Evolutionary conservation across 2,113 vertebrate species (phyloP).

Genomic region (Muntiacus reevesi): DNA sequence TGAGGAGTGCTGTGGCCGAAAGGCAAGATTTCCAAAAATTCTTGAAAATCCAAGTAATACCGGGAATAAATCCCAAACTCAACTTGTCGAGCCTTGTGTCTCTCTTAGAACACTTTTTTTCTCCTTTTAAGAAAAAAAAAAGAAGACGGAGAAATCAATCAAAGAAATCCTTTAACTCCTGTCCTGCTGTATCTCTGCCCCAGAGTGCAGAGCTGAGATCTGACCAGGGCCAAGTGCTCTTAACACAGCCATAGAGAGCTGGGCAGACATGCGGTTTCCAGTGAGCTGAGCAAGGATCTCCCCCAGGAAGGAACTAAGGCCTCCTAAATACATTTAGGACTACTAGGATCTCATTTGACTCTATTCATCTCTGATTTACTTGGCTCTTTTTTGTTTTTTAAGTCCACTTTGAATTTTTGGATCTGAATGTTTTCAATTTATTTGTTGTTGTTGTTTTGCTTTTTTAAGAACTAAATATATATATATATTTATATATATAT

Average conservation of each 20-base stretch:
- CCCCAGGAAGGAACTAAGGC: rapidly evolving
- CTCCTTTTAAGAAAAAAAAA: background rate
- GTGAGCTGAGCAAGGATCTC: background rate
- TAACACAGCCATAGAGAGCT: background rate
- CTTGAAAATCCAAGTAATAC: constrained; percentile 66
- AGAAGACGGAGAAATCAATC: background rate
- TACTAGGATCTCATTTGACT: background rate
- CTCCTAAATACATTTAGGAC: background rate
- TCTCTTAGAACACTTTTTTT: constrained; percentile 14
- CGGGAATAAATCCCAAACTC: constrained; percentile 55
- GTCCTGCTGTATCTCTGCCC: background rate
- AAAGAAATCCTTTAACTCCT: background rate
- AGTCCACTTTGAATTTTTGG: background rate
- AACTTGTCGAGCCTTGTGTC: constrained; percentile 26
- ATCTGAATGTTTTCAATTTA: background rate
- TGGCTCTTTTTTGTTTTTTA: background rate
- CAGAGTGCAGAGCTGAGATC: background rate
- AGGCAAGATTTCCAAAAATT: constrained; percentile 57
- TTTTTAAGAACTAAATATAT: background rate
- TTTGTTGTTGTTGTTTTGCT: background rate
- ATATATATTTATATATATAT: background rate
- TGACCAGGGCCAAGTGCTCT: background rate
- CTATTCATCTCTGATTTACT: background rate
- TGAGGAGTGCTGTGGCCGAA: background rate
- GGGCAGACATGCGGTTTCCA: background rate